Conservation (phyloP, 2,888 invertebrate species). For the Alviniconcha strummeri region DNA sequence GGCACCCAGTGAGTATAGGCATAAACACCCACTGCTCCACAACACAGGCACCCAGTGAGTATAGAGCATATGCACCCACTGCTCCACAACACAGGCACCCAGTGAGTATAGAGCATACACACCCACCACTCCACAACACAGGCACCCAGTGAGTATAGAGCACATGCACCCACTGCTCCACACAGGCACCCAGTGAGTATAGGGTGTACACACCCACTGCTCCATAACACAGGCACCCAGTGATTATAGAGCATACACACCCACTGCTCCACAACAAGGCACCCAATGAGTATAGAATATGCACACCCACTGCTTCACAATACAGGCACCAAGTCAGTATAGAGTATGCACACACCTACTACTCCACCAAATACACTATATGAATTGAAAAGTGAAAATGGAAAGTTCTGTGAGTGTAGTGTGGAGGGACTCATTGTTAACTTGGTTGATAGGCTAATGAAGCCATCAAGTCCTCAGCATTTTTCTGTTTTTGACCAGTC, state of each 20-base stretch:
- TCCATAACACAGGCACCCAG: no score
- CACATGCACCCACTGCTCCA: conserved; percentile 51
- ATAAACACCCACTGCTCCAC: conserved; percentile 52
- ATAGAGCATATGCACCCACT: conserved; percentile 46
- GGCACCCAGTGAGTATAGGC: conserved; percentile 21
- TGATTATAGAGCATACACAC: no score
- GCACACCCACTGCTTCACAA: no score
- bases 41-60: conserved; percentile 29
- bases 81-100: conserved; percentile 39
- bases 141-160: conserved; percentile 22
- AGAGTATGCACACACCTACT: no score
- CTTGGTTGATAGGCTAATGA: no score
- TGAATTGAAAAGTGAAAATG: background rate
- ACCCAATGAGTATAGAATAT: no score
- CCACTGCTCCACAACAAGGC: no score
- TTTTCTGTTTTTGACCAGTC: no score
- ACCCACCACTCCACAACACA: conserved; percentile 47
- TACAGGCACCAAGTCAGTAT: no score
- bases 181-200: conserved; percentile 32
- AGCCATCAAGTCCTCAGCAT: no score
- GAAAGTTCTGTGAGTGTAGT: background rate
- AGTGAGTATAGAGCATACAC: conserved; percentile 40
- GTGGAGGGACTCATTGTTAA: no score
- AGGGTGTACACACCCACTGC: conserved; percentile 48
- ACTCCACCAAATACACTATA: no score